A percentile compares a stretch with the other conserved stretches of the same genome.
phyloP scores from a whole-genome alignment of 2,888 invertebrate genomes.

The Brachyopa scutellaris region DNA sequence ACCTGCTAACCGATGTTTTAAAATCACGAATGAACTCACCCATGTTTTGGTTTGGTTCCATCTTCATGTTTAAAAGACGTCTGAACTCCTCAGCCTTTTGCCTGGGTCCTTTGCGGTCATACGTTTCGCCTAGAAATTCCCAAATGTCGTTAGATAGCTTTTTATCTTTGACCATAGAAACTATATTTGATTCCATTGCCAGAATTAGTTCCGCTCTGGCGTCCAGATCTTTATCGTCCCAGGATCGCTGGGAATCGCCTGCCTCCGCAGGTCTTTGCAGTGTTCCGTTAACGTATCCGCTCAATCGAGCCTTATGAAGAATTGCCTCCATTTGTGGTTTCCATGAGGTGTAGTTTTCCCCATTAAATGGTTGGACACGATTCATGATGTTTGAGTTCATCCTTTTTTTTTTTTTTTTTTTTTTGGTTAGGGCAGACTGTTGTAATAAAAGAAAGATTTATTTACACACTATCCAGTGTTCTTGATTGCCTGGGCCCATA shows the following conservation, averaged over 20 bases:
- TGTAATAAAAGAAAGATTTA: neutral
- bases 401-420: too few species aligned
- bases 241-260: too few species aligned
- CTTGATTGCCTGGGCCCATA: neutral
- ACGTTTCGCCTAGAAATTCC: conserved; percentile 29
- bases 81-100: conserved; percentile 49
- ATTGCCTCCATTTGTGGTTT: conserved; percentile 31
- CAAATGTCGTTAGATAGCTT: conserved; percentile 44
- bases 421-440: neutral
- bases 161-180: conserved; percentile 37
- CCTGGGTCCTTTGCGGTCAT: conserved; percentile 31
- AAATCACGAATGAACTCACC: conserved; percentile 43
- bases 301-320: conserved; percentile 3
- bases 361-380: neutral
- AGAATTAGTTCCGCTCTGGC: conserved; percentile 7
- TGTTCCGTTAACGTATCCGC: conserved; percentile 14
- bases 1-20: conserved; percentile 25
- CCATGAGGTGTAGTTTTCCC: conserved; percentile 1
- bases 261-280: neutral
- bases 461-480: neutral
- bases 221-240: conserved; percentile 39
- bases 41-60: conserved; percentile 14
- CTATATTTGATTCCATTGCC: conserved; percentile 32
- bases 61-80: conserved; percentile 41
- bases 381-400: too few species aligned